These are phyloP conservation scores for Drosophila neocordata DNA, from an alignment of 1,140 invertebrate species.

Conservation along the genomic window DNA sequence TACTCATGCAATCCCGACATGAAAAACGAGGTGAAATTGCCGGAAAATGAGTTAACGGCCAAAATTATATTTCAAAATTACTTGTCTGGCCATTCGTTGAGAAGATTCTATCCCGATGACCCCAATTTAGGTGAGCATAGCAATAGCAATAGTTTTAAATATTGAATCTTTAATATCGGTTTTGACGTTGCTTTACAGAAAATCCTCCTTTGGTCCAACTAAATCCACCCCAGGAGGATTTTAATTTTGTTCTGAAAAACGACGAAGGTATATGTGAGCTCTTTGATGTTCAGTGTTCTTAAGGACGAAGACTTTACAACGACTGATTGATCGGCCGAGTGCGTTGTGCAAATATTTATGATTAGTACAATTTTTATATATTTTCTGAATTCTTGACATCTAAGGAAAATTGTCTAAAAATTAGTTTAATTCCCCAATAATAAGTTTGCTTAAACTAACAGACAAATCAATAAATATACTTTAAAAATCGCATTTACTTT, in stretches of 20 bases:
- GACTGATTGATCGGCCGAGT: constrained; percentile 64
- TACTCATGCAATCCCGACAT: constrained; percentile 76
- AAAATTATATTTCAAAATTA: constrained; percentile 78
- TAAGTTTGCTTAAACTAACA: constrained; percentile 52
- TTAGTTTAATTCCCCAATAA: constrained; percentile 66
- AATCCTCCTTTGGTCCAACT: constrained; percentile 75
- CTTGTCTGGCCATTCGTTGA: constrained; percentile 65
- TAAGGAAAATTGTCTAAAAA: constrained; percentile 58
- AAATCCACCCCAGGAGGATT: constrained; percentile 78
- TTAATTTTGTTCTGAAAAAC: constrained; percentile 71
- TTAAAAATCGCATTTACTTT: constrained; percentile 7
- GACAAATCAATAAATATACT: constrained; percentile 55
- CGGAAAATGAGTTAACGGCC: constrained; percentile 74
- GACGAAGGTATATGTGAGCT: constrained; percentile 81
- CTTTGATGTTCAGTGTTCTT: constrained; percentile 76
- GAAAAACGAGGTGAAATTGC: constrained; percentile 71
- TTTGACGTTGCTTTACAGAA: constrained; percentile 48
- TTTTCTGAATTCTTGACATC: constrained; percentile 75
- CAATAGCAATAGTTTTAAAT: too few relatives aligned
- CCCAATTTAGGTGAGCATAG: constrained; percentile 66
- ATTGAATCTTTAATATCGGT: neutral
- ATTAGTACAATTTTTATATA: constrained; percentile 67
- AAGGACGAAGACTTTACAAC: constrained; percentile 27
- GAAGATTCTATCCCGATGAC: constrained; percentile 78
- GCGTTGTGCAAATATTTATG: constrained; percentile 78